A percentile compares a stretch with the other conserved stretches of the same genome.
These are phyloP conservation scores for Saccopteryx leptura DNA, from an alignment of 2,113 vertebrate species.

Conservation along the genomic window DNA sequence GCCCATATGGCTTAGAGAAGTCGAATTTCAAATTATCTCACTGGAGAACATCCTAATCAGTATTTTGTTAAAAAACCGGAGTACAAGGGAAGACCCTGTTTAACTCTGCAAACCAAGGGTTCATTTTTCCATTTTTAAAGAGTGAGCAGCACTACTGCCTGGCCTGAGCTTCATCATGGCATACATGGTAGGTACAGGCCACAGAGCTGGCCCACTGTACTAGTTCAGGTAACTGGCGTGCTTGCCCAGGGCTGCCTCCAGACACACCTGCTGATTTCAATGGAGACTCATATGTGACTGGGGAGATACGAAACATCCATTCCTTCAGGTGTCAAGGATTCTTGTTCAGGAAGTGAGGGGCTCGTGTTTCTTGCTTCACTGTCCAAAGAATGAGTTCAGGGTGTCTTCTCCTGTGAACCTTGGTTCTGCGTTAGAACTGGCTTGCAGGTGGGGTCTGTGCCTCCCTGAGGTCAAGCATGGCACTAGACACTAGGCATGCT, in stretches of 20 bases:
- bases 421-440: not conserved
- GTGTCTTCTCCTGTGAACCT: not conserved
- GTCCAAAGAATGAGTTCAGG: conserved; percentile 74
- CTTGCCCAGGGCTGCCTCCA: conserved; percentile 40
- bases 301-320: conserved; percentile 66
- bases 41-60: not conserved
- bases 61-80: conserved; percentile 60
- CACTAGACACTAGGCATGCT: not conserved
- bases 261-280: conserved; percentile 69
- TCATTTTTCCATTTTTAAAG: conserved; percentile 35
- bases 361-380: conserved; percentile 83
- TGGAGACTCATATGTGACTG: conserved; percentile 62
- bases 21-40: not conserved
- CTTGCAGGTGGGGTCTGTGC: not conserved
- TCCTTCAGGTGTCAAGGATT: conserved; percentile 72
- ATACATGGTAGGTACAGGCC: not conserved
- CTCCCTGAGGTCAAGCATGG: not conserved
- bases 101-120: conserved; percentile 67
- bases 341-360: conserved; percentile 76
- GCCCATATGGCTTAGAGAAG: not conserved
- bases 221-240: accelerated
- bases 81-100: conserved; percentile 56
- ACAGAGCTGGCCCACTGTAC: not conserved
- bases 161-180: conserved; percentile 53
- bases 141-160: not conserved